Conservation (phyloP, 2,113 vertebrate species). For the Alligator sinensis region DNA sequence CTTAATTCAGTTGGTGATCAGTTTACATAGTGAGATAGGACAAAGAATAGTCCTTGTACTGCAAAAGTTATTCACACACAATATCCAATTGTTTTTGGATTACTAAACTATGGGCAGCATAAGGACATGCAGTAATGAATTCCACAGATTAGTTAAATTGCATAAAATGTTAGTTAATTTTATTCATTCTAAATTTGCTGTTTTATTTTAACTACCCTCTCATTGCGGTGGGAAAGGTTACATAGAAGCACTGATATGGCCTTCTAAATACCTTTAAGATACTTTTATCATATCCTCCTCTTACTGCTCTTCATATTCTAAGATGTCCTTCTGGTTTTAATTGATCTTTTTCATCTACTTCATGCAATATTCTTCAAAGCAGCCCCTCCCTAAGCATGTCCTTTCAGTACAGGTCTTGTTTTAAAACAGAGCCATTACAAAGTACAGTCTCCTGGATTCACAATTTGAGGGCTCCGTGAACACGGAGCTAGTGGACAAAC, state of each 20-base stretch:
- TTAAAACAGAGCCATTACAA: background rate
- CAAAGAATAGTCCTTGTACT: background rate
- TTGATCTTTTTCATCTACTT: background rate
- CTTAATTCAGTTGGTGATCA: background rate
- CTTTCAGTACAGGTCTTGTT: background rate
- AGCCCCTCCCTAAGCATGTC: background rate
- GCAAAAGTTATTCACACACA: background rate
- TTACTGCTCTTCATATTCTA: background rate
- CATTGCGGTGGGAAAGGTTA: background rate
- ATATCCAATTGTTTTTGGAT: background rate
- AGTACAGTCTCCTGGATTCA: background rate
- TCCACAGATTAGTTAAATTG: background rate
- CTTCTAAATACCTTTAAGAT: background rate
- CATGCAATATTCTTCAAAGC: background rate
- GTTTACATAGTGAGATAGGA: background rate
- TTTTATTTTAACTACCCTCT: background rate
- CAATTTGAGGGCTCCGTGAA: conserved; percentile 12
- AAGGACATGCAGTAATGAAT: background rate
- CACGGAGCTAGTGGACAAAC: background rate
- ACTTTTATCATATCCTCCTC: background rate
- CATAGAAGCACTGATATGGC: background rate
- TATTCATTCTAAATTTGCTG: background rate
- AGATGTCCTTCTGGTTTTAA: background rate
- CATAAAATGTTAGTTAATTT: background rate
- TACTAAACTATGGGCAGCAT: background rate